phyloP scores from a whole-genome alignment of 2,888 invertebrate species.

The Andrena haemorrhoa region DNA sequence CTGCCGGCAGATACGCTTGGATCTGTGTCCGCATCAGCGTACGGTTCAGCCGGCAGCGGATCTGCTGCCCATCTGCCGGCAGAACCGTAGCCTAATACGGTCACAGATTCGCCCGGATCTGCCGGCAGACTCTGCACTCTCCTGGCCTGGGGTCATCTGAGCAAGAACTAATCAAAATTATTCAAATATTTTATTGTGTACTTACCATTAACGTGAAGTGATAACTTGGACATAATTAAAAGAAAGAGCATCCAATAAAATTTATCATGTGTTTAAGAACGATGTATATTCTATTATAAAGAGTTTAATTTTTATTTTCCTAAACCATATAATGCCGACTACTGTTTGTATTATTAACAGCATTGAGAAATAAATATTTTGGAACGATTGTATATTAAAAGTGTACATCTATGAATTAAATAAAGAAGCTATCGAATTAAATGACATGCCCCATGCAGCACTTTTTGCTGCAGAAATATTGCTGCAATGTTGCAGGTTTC shows the following conservation, averaged over 20 bases:
- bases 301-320: constrained; percentile 26
- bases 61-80: no score
- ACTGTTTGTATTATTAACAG: constrained; percentile 48
- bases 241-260: constrained; percentile 18
- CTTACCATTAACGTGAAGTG: constrained; percentile 8
- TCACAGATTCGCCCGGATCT: no score
- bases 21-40: no score
- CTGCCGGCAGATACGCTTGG: no score
- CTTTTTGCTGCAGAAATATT: no score
- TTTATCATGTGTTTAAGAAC: constrained; percentile 15
- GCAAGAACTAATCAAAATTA: constrained; percentile 38
- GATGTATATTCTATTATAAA: constrained; percentile 24
- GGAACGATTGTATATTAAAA: constrained; percentile 16
- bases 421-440: background rate
- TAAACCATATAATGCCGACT: constrained; percentile 55
- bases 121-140: no score
- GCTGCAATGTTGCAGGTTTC: no score
- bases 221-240: constrained; percentile 3
- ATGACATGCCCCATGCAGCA: background rate
- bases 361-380: constrained; percentile 48
- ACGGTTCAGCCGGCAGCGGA: no score
- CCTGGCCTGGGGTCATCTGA: no score
- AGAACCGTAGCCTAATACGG: no score
- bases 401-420: background rate
- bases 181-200: constrained; percentile 34